Evolutionary conservation across 2,113 vertebrate species (phyloP), one percentile per base, ranked within the genome.

Genomic region (Pelecanus crispus): DNA sequence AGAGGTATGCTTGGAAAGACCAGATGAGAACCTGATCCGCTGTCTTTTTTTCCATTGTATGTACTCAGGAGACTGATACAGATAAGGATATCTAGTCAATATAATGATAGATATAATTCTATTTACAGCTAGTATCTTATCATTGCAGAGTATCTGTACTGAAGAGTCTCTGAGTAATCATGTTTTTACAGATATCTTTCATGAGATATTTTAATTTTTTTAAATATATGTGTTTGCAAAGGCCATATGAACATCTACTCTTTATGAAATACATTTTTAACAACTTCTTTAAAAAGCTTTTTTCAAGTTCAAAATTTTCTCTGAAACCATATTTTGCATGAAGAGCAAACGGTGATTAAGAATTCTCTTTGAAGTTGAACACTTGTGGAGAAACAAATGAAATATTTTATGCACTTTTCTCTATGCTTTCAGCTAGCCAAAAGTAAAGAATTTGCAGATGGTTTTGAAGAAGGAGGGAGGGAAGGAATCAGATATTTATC

Each of bases 381-480:
- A 75, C 73, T 94, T 93, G 53, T 87, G 70, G 91, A 95, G 83
- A 94, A 91, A 92, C 44, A 88, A 95, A 92, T 84, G 31, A 94
- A 97, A 94, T 3, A 45, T 92, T 84, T 89, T 68, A 53, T 91
- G 40, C 17, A 75, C 62, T 96, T 87, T 94, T 92, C 65, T 55
- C 61, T 81, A 8, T 82, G 83, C 52, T 92, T 96, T 94, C 47
- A 79, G 42, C 34, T 79, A 91, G 62, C 66, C 83, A 94, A 91
- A 94, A 94, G 77, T 95, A 92, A 92, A 81, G 80, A 94, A 92
- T 89, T 89, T 96, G 66, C 83, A 96, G 88, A 92, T 95, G 95
- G 91, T 97, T 97, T 96, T 87, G 77, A 94, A 96, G 83, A 96
- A 94, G 65, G 86, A 42, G 16, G 40, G 61, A 95, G 70, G 81